These are phyloP conservation scores for Lethrus apterus DNA, from an alignment of 1,140 invertebrate genomes.

Conservation along the genomic window DNA sequence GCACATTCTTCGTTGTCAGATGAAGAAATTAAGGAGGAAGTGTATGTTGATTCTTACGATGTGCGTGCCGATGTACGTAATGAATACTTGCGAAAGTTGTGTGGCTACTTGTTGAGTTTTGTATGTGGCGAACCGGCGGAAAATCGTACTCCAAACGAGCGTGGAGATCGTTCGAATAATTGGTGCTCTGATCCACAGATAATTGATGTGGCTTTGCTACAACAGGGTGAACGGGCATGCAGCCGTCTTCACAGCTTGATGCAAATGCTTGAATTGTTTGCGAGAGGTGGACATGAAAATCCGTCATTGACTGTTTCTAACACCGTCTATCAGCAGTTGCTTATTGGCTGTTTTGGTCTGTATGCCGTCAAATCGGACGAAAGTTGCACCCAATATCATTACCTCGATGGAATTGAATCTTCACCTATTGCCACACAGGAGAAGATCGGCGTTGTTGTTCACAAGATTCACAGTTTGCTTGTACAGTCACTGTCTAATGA, in stretches of 20 bases:
- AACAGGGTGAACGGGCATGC: constrained; percentile 45
- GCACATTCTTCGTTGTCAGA: constrained; percentile 21
- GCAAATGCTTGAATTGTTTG: constrained; percentile 43
- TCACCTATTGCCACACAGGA: constrained; percentile 39
- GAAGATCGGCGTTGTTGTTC: constrained; percentile 41
- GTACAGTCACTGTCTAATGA: constrained; percentile 6
- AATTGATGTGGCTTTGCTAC: constrained; percentile 36
- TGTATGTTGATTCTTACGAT: constrained; percentile 35
- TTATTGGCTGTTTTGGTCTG: constrained; percentile 54
- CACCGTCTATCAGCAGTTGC: constrained; percentile 49
- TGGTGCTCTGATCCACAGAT: constrained; percentile 30
- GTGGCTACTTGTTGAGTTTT: constrained; percentile 27
- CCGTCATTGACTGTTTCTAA: constrained; percentile 23
- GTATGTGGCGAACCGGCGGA: constrained; percentile 33
- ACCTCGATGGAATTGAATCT: constrained; percentile 45
- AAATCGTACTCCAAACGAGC: constrained; percentile 19
- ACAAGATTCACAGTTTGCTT: constrained; percentile 39
- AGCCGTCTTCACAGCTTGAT: constrained; percentile 45
- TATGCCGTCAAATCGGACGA: constrained; percentile 39
- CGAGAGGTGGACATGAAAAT: constrained; percentile 12
- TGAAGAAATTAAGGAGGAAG: constrained; percentile 36
- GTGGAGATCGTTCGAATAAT: constrained; percentile 20
- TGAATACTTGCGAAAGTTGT: constrained; percentile 23
- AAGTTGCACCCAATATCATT: constrained; percentile 41
- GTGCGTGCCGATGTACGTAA: constrained; percentile 12